phyloP scores from a whole-genome alignment of 2,113 vertebrate species.

The Rostratula benghalensis region DNA sequence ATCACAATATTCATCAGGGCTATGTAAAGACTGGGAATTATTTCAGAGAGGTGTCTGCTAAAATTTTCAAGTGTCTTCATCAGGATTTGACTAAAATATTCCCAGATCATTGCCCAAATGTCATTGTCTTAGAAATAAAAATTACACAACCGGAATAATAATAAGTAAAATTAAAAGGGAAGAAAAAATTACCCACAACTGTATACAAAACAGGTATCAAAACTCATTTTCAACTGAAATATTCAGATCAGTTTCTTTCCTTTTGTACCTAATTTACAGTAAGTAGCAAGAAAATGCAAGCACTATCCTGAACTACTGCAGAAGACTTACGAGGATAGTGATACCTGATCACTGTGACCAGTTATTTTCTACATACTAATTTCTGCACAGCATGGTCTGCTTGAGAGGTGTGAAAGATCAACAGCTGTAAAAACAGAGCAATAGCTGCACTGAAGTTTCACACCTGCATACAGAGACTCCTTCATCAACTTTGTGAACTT shows the following conservation, averaged over 20 bases:
- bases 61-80: conserved; percentile 16
- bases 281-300: background rate
- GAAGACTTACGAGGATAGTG: background rate
- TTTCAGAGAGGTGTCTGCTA: background rate
- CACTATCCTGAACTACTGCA: background rate
- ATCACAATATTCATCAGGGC: background rate
- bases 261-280: background rate
- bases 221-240: background rate
- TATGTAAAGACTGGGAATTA: background rate
- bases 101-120: background rate
- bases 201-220: background rate
- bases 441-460: background rate
- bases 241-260: background rate
- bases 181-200: background rate
- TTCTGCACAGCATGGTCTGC: background rate
- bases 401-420: conserved; percentile 43
- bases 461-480: conserved; percentile 15
- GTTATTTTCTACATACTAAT: conserved; percentile 18
- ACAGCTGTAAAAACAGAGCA: conserved; percentile 67
- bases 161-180: background rate
- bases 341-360: conserved; percentile 8
- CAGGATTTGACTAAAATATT: background rate
- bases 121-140: background rate
- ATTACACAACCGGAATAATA: background rate
- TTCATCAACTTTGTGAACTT: conserved; percentile 26